These are phyloP conservation scores for Actinia equina DNA, from an alignment of 64 coral and sea anemone species.

Conservation along the genomic window DNA sequence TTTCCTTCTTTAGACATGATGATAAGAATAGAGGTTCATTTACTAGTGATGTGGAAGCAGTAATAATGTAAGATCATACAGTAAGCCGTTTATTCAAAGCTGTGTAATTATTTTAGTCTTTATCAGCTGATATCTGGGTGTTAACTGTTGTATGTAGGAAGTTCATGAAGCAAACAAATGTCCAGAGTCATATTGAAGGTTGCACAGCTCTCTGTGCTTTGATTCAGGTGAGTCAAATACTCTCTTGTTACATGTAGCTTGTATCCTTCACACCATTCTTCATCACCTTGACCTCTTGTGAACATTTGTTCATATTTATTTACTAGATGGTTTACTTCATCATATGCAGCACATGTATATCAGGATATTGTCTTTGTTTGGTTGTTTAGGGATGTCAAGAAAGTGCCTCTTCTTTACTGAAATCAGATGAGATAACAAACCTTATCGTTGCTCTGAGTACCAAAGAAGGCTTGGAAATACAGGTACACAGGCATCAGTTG, in stretches of 20 bases:
- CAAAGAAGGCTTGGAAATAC: not conserved
- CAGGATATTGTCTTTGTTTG: not conserved
- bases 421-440: constrained; percentile 4
- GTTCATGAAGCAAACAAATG: constrained; percentile 26
- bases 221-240: constrained; percentile 24
- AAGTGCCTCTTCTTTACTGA: constrained; percentile 34
- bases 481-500: not conserved
- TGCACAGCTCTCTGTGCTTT: constrained; percentile 50
- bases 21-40: constrained; percentile 60
- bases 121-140: not conserved
- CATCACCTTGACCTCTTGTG: too few species aligned
- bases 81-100: not conserved
- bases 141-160: constrained; percentile 24
- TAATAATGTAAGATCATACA: constrained; percentile 16
- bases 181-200: constrained; percentile 44
- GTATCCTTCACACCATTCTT: too few species aligned
- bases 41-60: constrained; percentile 30
- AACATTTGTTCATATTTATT: too few species aligned
- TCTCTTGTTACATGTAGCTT: not conserved
- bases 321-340: too few species aligned
- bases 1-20: constrained; percentile 32
- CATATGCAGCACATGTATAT: too few species aligned
- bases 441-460: constrained; percentile 3
- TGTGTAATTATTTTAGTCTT: too few species aligned
- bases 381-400: constrained; percentile 42